Base-by-base conservation (phyloP, 2,888 invertebrate species). In the Chymomyza fuscimana region DNA sequence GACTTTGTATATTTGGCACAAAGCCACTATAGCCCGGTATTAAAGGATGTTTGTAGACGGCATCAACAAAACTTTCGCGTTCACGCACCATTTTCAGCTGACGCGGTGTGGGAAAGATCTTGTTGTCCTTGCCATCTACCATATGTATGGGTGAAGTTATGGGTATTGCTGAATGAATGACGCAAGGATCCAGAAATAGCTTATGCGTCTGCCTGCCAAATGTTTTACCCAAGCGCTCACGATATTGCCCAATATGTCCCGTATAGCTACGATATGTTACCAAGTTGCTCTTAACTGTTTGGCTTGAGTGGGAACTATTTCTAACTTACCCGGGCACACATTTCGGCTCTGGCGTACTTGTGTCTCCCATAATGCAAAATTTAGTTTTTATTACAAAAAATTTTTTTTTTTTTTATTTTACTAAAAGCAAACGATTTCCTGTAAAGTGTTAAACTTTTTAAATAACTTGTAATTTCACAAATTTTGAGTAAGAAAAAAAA, bases 221-320 rank as follows among this genome's bases (percentile, higher is more conserved):
- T 0, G 95, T 95, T 91, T 96, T 94, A 2, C 96, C 96, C 73
- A 95, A 93, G 25, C 95, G 93, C 89, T 94, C 96, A 71, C 94
- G 94, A 91, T 95, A 95, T 84, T 95, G 95, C 0, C 96, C 95
- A 85, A 95, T 95, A 86, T 95, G 95, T 52, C 96, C 96, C 3
- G 95, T 94, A 90, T 96, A 96, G 70, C 96, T 96, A 46, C 12
- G 12, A 4, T 12, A 46, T 12, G 32, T 46, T 3, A 25, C 2
- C 25, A 25, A 46, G 40, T 12, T 46, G 2, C 1, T 4, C 40
- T 10, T 1, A 46, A 46, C 40, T 40, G 40, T 10, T 40, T 10
- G 32, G 6, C 32, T 32, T 32, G 9, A 7, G 7, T 3, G 25
- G 25, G 4, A 4, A 25, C 25, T 7, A 32, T 32, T 0, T 2